Conservation (phyloP, 2,888 invertebrate species). For the Acronicta alni region DNA sequence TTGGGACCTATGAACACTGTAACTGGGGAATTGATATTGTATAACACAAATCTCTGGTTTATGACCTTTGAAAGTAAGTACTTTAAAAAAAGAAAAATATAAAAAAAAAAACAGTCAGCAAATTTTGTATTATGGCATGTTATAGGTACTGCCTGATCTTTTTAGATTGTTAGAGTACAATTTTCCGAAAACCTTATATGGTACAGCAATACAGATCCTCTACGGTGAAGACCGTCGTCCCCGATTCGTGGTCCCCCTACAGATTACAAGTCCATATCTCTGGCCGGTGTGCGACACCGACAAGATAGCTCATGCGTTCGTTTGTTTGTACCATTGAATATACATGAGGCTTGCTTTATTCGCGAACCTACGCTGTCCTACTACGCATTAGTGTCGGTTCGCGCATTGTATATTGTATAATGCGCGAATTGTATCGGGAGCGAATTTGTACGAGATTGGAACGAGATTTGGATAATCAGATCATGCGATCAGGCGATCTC, state of each 20-base stretch:
- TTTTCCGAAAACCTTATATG: not conserved
- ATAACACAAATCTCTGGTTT: no score
- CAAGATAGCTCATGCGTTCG: conserved; percentile 67
- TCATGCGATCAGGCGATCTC: no score
- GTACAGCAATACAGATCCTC: not conserved
- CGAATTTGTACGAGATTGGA: conserved; percentile 32
- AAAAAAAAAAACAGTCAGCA: no score
- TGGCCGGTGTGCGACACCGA: conserved; percentile 53
- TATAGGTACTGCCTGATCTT: no score
- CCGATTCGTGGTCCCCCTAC: conserved; percentile 35
- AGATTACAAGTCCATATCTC: conserved; percentile 60
- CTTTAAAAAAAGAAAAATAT: no score
- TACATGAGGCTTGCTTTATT: conserved; percentile 77
- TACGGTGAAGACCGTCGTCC: conserved; percentile 14
- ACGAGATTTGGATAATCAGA: conserved; percentile 24
- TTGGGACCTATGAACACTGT: no score
- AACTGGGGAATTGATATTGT: no score
- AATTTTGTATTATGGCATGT: no score
- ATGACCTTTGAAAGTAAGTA: no score
- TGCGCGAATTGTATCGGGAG: conserved; percentile 52
- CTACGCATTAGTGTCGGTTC: conserved; percentile 69
- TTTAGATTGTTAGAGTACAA: no score
- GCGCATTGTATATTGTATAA: conserved; percentile 61
- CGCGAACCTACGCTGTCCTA: conserved; percentile 66
- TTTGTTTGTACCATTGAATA: conserved; percentile 79